These are phyloP conservation scores for Antheraea mylitta DNA, from an alignment of 1,140 invertebrate genomes.

Conservation along the genomic window DNA sequence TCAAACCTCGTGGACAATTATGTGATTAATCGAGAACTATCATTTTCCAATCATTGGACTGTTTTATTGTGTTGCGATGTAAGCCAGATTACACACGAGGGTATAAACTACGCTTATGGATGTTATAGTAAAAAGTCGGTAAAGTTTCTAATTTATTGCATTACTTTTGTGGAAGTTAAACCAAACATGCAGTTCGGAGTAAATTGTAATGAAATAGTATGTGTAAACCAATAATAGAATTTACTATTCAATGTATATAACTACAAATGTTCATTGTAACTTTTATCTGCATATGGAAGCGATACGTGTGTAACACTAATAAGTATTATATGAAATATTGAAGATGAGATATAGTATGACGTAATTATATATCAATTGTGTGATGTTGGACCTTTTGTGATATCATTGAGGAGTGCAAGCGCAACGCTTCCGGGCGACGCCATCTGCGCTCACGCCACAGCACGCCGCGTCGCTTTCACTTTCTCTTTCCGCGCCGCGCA, in stretches of 20 bases:
- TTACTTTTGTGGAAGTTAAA: conserved; percentile 8
- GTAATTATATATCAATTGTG: conserved; percentile 1
- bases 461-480: conserved; percentile 66
- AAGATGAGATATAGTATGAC: not conserved
- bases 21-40: conserved; percentile 37
- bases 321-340: not conserved
- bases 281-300: not conserved
- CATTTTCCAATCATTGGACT: conserved; percentile 31
- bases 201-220: not conserved
- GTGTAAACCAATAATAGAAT: not conserved
- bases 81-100: conserved; percentile 48
- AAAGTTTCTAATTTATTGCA: conserved; percentile 55
- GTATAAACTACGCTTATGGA: conserved; percentile 68
- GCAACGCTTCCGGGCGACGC: conserved; percentile 65
- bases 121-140: conserved; percentile 76
- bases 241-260: not conserved
- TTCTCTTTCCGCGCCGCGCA: conserved; percentile 60
- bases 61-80: conserved; percentile 46
- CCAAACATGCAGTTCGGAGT: not conserved
- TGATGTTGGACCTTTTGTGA: conserved; percentile 57
- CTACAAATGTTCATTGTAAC: not conserved
- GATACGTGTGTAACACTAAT: not conserved
- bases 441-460: conserved; percentile 65
- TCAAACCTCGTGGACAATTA: conserved; percentile 31
- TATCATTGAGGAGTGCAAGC: conserved; percentile 38